phyloP scores from a whole-genome alignment of 1,140 invertebrate species.

The Tetramorium parvispinum region DNA sequence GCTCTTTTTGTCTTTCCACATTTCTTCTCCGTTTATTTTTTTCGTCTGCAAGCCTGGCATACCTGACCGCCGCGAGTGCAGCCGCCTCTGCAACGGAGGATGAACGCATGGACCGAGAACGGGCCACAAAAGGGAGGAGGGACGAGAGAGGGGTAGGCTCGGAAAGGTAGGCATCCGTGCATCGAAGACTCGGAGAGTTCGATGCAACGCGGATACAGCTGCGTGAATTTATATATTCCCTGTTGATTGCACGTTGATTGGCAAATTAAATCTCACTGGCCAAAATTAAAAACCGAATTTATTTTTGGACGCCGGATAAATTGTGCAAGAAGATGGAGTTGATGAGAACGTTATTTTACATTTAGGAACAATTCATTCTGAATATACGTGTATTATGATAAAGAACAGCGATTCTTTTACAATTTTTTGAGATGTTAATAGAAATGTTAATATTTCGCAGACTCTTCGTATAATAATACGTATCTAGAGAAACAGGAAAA shows the following conservation, averaged over 20 bases:
- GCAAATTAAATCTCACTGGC: not conserved
- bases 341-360: not conserved
- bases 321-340: not conserved
- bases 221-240: constrained; percentile 27
- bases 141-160: constrained; percentile 50
- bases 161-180: constrained; percentile 36
- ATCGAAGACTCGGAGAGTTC: constrained; percentile 43
- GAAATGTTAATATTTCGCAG: not conserved
- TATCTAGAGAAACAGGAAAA: not conserved
- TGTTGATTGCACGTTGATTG: not conserved
- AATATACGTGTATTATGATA: not conserved
- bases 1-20: constrained; percentile 77
- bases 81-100: constrained; percentile 62
- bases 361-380: not conserved
- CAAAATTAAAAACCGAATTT: not conserved
- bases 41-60: constrained; percentile 82
- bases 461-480: not conserved
- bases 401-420: not conserved
- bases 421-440: not conserved
- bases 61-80: constrained; percentile 83
- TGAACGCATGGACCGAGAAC: constrained; percentile 67
- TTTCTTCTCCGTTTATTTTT: constrained; percentile 79
- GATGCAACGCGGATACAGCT: constrained; percentile 46
- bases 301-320: not conserved
- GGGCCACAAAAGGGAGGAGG: constrained; percentile 49